A percentile compares a stretch with the other conserved stretches of the same genome.
Conservation (phyloP, 2,113 vertebrate genomes). For the Choloepus hoffmanni region DNA sequence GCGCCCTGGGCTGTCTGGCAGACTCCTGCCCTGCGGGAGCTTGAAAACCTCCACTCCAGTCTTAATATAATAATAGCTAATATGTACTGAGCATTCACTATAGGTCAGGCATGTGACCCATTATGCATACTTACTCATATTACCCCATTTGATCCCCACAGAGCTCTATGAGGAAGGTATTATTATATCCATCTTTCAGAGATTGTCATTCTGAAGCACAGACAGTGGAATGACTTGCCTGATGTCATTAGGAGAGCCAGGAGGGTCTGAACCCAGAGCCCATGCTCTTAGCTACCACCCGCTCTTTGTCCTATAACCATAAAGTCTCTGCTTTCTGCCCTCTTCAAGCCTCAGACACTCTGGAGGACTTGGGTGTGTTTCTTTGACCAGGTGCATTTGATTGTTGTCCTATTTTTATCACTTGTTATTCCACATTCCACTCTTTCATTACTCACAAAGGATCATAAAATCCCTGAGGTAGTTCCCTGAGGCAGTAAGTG, state of each 20-base stretch:
- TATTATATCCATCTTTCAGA: not conserved
- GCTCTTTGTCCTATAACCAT: not conserved
- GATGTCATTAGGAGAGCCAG: not conserved
- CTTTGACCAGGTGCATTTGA: not conserved
- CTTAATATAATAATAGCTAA: not conserved
- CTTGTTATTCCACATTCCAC: not conserved
- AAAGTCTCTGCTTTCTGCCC: not conserved
- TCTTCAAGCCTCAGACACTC: not conserved
- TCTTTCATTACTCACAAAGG: not conserved
- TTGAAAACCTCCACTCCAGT: not conserved
- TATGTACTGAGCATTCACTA: not conserved
- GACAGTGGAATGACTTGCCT: not conserved
- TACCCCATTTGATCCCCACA: not conserved
- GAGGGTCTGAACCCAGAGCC: not conserved
- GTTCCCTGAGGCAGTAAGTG: too few relatives aligned
- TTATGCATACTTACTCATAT: not conserved
- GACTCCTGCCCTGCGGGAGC: not conserved
- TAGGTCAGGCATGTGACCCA: not conserved
- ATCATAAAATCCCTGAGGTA: not conserved
- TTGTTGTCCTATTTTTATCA: not conserved
- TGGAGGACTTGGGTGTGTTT: not conserved
- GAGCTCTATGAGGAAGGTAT: not conserved
- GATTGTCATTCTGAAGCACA: not conserved
- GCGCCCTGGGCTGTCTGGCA: not conserved
- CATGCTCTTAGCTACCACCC: not conserved